Evolutionary conservation across 2,797 vertebrate species (phyloP).

Genomic region (Gallinago stenura): DNA sequence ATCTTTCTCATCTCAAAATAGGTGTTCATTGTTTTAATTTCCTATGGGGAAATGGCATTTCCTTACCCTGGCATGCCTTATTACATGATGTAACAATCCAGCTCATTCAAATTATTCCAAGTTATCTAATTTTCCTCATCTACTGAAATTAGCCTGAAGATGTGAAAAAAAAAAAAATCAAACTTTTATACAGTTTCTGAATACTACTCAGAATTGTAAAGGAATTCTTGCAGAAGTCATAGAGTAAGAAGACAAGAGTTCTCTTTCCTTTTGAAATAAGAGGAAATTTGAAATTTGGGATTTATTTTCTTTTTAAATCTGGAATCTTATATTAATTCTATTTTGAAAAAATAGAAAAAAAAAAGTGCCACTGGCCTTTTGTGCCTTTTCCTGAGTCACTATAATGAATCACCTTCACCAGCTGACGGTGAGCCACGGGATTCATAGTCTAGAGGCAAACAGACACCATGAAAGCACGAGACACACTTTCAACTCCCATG

Average conservation of each 20-base stretch:
- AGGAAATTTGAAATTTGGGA: neutral
- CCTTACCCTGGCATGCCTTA: slow-evolving; percentile 12
- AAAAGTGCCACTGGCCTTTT: neutral
- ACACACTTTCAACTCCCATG: neutral
- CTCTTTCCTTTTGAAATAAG: neutral
- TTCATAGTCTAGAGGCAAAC: neutral
- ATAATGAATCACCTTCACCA: neutral
- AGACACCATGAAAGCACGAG: neutral
- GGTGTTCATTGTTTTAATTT: slow-evolving; percentile 49
- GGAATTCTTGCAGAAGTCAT: neutral
- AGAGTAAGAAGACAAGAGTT: neutral
- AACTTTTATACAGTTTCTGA: neutral
- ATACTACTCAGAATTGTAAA: neutral
- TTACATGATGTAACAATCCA: neutral
- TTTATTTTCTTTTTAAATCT: neutral
- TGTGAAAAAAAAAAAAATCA: too few relatives aligned
- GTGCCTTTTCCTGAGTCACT: neutral
- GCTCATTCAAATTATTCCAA: neutral
- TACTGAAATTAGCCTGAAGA: neutral
- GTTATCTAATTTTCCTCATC: neutral
- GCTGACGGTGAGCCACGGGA: neutral
- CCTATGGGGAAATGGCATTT: slow-evolving; percentile 34
- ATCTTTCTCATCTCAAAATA: slow-evolving; percentile 62
- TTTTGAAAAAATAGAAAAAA: neutral
- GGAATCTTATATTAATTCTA: neutral